Evolutionary conservation across 2,113 vertebrate genomes (phyloP), one percentile per base, ranked within the genome.

Genomic region (Sapajus apella): DNA sequence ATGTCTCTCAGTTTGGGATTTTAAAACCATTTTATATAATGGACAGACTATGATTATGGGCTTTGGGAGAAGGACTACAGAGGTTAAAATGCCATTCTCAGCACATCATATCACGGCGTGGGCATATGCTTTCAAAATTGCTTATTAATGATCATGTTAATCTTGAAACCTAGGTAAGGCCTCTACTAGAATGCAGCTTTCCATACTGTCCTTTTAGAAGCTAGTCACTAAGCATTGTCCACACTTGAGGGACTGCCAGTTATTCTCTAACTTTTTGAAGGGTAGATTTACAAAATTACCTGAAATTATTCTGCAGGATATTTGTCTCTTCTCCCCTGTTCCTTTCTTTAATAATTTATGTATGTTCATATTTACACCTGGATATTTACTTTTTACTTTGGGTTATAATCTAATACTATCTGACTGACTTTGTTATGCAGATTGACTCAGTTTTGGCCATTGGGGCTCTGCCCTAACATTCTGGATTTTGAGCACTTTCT

Each of bases 91-190:
- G 37, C 21, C 18, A 5, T 43, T 56, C 8, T 87, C 25, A 25
- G 2, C 18, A 52, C 13, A 25, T 87, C 3, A 37, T 47, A 16
- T 32, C 1, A 87, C 6, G 12, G 18, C 9, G 16, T 14, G 6
- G 17, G 2, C 3, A 47, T 3, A 8, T 56, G 4, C 2, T 20
- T 58, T 47, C 7, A 58, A 32, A 1, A 32, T 58, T 70, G 4
- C 17, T 50, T 43, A 52, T 37, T 50, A 35, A 10, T 64, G 40
- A 61, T 35, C 17, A 1, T 23, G 11, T 68, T 56, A 32, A 35
- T 25, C 81, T 87, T 70, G 50, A 77, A 7, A 32, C 3, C 9
- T 50, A 35, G 2, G 20, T 50, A 17, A 43, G 4, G 9, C 75
- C 37, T 52, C 55, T 18, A 8, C 2, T 73, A 6, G 3, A 23